These are phyloP conservation scores for Drosophila anomalata DNA, from an alignment of 2,888 invertebrate genomes.

Conservation along the genomic window DNA sequence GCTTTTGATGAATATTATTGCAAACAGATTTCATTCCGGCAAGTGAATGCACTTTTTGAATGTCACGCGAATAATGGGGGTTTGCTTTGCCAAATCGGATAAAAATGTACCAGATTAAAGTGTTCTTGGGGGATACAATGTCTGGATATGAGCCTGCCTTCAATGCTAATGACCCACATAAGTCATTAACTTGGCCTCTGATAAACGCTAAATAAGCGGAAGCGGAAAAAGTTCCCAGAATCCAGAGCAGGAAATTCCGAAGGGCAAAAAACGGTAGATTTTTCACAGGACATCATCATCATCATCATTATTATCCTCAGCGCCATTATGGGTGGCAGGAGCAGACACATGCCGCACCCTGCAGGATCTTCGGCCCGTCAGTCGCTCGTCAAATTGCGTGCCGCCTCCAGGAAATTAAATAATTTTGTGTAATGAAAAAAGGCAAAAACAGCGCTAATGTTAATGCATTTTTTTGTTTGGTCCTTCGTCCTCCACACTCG, in stretches of 20 bases:
- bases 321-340: conserved; percentile 12
- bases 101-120: neutral
- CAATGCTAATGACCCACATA: conserved; percentile 75
- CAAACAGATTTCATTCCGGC: conserved; percentile 65
- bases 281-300: conserved; percentile 49
- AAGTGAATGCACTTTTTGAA: conserved; percentile 60
- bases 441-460: conserved; percentile 53
- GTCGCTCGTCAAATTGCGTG: conserved; percentile 72
- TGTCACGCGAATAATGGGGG: conserved; percentile 24
- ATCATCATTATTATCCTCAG: conserved; percentile 40
- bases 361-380: conserved; percentile 50
- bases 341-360: conserved; percentile 26
- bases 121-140: neutral
- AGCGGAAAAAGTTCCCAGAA: conserved; percentile 44
- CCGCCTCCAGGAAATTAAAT: conserved; percentile 79
- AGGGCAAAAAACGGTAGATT: conserved; percentile 41
- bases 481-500: neutral
- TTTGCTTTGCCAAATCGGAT: neutral
- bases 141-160: conserved; percentile 1
- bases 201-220: conserved; percentile 60
- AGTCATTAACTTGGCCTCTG: conserved; percentile 71
- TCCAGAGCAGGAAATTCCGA: conserved; percentile 43
- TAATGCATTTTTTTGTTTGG: conserved; percentile 65
- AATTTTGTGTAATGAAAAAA: conserved; percentile 71
- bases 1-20: conserved; percentile 72